A percentile compares a stretch with the other conserved stretches of the same genome.
phyloP scores from a whole-genome alignment of 2,113 vertebrate species.

The Arothron firmamentum region DNA sequence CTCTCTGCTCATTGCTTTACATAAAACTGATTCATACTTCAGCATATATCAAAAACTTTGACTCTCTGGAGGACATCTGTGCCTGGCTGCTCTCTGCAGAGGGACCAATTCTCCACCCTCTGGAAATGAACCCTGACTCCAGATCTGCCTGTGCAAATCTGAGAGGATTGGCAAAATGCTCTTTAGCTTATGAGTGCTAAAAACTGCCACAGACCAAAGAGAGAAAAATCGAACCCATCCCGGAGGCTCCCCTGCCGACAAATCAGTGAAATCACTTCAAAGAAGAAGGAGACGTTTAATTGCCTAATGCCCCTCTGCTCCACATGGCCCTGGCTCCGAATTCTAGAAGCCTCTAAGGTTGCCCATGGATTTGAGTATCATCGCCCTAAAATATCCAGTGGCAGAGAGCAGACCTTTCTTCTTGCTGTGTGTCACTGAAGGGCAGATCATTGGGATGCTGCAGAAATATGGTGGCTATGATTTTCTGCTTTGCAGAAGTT shows the following conservation, averaged over 20 bases:
- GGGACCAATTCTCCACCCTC: conserved; percentile 21
- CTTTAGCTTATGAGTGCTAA: conserved; percentile 27
- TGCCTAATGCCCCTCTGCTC: conserved; percentile 39
- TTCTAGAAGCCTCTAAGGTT: conserved; percentile 27
- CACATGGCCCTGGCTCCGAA: conserved; percentile 3
- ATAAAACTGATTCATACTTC: too few species aligned
- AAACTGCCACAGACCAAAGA: conserved; percentile 15
- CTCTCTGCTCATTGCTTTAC: too few species aligned
- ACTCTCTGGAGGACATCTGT: too few species aligned
- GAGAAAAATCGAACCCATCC: conserved; percentile 30
- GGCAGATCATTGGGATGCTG: conserved; percentile 41
- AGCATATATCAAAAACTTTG: too few species aligned
- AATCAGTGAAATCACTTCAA: conserved; percentile 46
- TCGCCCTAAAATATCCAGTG: conserved; percentile 52
- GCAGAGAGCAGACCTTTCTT: conserved; percentile 48
- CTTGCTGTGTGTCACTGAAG: conserved; percentile 43
- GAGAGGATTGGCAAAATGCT: conserved; percentile 40
- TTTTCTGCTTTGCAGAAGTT: conserved; percentile 7
- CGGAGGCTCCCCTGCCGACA: conserved; percentile 18
- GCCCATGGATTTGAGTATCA: conserved; percentile 52
- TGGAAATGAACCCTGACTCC: conserved; percentile 46
- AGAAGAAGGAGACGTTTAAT: conserved; percentile 24
- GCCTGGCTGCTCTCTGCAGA: too few species aligned
- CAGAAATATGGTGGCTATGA: conserved; percentile 18
- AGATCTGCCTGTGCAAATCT: conserved; percentile 34